Evolutionary conservation across 2,797 vertebrate species (phyloP), one percentile per base, ranked within the genome.

Genomic region (Microchirus variegatus): DNA sequence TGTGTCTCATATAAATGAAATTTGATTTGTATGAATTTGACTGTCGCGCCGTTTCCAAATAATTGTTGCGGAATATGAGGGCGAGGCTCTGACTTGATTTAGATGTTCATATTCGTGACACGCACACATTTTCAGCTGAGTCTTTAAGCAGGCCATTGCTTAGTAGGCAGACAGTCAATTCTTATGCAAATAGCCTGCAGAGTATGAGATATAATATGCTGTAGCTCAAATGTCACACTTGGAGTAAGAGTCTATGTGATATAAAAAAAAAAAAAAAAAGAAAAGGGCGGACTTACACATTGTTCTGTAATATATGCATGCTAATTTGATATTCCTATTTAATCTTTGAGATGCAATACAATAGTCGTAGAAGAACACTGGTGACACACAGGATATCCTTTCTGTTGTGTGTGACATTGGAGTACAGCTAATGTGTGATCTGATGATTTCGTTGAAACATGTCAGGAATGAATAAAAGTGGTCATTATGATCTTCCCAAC

Each of bases 1-100:
- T 92, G 94, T 98, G 96, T 97, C 95, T 96, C 94, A 93, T 95
- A 93, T 95, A 93, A 91, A 92, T 85, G 87, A 95, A 95, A 93
- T 98, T 96, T 92, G 95, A 99, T 98, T 96, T 96, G 94, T 93
- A 95, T 94, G 94, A 96, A 95, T 94, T 81, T 91, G 93, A 95
- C 93, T 93, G 92, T 88, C 91, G 74, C 84, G 85, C 64, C 72
- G 75, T 70, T 81, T 92, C 91, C 93, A 92, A 87, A 91, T 94
- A 93, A 94, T 93, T 93, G 90, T 93, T 91, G 89, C 85, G 77
- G 84, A 87, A 89, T 93, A 95, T 92, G 91, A 90, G 91, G 93
- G 89, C 78, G 70, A 68, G 82, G 73, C 75, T 87, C 76, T 83
- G 87, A 90, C 87, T 90, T 79, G 83, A 91, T 91, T 91, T 85